phyloP scores from a whole-genome alignment of 2,113 vertebrate species.

The Gopherus evgoodei region DNA sequence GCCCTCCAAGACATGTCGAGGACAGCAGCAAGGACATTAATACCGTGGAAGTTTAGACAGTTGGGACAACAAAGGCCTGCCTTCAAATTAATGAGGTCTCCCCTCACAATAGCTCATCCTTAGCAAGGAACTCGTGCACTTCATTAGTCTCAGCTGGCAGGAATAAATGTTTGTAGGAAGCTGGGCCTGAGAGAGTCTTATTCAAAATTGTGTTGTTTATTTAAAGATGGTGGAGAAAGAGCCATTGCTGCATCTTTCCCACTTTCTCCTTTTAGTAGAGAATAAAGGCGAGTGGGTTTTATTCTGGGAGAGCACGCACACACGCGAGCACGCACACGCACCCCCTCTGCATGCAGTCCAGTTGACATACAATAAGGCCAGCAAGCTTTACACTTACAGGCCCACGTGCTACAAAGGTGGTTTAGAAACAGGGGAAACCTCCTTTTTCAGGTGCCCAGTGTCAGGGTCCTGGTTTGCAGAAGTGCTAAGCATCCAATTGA shows the following conservation, averaged over 20 bases:
- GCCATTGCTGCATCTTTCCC: neutral
- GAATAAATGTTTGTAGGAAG: constrained; percentile 76
- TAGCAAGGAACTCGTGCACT: constrained; percentile 42
- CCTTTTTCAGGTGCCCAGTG: neutral
- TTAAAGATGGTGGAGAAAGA: constrained; percentile 33
- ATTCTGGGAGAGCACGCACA: neutral
- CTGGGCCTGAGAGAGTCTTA: constrained; percentile 49
- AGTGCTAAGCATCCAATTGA: neutral
- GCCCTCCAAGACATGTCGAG: neutral
- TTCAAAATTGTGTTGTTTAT: constrained; percentile 66
- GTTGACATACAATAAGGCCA: too few relatives aligned
- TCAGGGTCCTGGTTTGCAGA: neutral
- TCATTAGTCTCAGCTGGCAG: constrained; percentile 65
- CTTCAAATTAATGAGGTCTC: constrained; percentile 34
- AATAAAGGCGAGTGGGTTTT: neutral
- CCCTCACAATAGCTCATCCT: constrained; percentile 14
- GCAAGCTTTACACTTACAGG: neutral
- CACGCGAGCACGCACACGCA: too few relatives aligned
- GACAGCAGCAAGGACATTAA: neutral
- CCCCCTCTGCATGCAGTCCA: too few relatives aligned
- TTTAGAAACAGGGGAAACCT: neutral
- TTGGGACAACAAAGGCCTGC: neutral
- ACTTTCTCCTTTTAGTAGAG: neutral
- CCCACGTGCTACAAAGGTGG: neutral
- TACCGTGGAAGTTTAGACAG: constrained; percentile 3